Evolutionary conservation across 2,113 vertebrate species (phyloP).

Genomic region (Hippopotamus amphibius): DNA sequence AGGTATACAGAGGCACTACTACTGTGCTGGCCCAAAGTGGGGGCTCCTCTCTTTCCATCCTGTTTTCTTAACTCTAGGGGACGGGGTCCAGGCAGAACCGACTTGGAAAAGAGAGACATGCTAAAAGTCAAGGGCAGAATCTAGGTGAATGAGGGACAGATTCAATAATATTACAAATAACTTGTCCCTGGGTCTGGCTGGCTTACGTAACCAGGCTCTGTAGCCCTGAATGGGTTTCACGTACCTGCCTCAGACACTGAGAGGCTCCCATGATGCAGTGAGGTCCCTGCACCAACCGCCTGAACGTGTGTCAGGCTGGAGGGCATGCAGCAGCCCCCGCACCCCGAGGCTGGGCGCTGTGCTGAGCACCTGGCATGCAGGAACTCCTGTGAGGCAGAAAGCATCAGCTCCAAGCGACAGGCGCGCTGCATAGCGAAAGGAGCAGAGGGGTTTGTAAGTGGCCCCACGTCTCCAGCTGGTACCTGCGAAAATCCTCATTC

Average conservation of each 20-base stretch:
- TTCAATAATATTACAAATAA: fast-evolving
- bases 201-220: background rate
- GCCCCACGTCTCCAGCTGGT: background rate
- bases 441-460: background rate
- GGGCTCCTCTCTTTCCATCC: background rate
- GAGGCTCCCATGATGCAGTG: fast-evolving
- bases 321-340: fast-evolving
- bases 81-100: background rate
- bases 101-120: background rate
- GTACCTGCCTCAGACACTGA: background rate
- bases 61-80: background rate
- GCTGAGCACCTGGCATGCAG: too few relatives aligned
- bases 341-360: fast-evolving
- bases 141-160: background rate
- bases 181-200: fast-evolving
- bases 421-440: fast-evolving
- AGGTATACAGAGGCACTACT: fast-evolving
- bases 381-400: fast-evolving
- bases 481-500: background rate
- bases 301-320: background rate
- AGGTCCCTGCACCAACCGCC: too few relatives aligned
- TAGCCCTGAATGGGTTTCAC: background rate
- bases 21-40: fast-evolving
- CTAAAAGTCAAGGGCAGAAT: background rate
- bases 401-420: fast-evolving